Evolutionary conservation across 2,888 invertebrate species (phyloP), one percentile per base, ranked within the genome.

Genomic region (Platycheirus albimanus): DNA sequence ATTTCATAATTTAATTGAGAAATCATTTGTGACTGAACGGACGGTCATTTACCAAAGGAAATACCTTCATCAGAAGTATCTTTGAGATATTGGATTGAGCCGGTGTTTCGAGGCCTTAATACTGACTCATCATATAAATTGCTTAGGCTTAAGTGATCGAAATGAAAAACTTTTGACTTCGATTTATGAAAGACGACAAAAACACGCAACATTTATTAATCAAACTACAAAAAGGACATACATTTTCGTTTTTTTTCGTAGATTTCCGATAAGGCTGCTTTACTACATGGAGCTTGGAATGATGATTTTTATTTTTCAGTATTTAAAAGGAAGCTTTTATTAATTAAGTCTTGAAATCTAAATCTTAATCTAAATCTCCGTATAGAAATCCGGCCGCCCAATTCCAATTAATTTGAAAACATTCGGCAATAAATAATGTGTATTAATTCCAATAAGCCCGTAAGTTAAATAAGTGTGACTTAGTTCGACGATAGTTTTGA

Each of bases 391-490:
- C 0, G 95, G 95, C 87, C 97, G 91, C 88, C 96, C 95, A 86
- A 98, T 96, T 81, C 93, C 93, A 52, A 98, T 90, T 86, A 94
- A 90, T 54, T 94, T 92, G 90, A 97, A 98, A 30, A 96, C 92
- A 86, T 94, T 93, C 0, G 98, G 98, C 85, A 96, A 92, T 52
- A 95, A 90, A 89, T 94, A 96, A 0, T 95, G 92, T 1, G 95
- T 95, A 89, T 94, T 95, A 86, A 97, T 93, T 0, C 97, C 96
- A 49, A 98, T 94, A 88, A 95, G 92, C 4, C 94, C 94, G 89
- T 95, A 97, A 24, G 95, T 95, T 77, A 97, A 92, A 90, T 95
- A 98, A 89, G 96, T 97, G 88, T 95, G 95, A 76, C 95, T 93
- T 85, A 97, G 92, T 88, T 98, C 98, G 0, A 97, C 95, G 30